Percentiles rank a stretch among this genome's conserved stretches.
Conservation (phyloP, 2,113 vertebrate genomes). For the Oreochromis aureus region DNA sequence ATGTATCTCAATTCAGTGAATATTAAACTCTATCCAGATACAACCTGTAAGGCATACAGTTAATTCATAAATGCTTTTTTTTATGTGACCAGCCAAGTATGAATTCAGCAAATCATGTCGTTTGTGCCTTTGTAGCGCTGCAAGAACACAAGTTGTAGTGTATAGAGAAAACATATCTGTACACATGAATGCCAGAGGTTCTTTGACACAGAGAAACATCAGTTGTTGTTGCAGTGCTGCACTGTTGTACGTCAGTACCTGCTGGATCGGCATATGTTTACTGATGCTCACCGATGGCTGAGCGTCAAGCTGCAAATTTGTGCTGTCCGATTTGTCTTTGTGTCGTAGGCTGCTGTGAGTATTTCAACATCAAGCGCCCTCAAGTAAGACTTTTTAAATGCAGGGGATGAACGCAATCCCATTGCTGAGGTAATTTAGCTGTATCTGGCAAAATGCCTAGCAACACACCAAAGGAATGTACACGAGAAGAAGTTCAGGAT, state of each 20-base stretch:
- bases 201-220: background rate
- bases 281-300: background rate
- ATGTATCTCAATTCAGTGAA: background rate
- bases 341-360: background rate
- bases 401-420: background rate
- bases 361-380: background rate
- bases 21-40: background rate
- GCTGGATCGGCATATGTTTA: background rate
- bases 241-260: background rate
- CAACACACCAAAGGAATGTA: conserved; percentile 36
- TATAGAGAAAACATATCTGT: background rate
- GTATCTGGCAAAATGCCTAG: conserved; percentile 20
- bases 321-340: background rate
- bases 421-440: background rate
- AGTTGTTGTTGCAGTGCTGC: background rate
- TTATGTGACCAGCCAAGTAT: background rate
- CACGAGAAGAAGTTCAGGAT: conserved; percentile 27
- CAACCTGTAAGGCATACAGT: background rate
- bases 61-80: background rate
- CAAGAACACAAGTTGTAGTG: background rate
- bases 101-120: background rate
- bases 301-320: background rate
- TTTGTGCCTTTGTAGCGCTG: background rate
- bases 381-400: background rate
- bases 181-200: background rate